Evolutionary conservation across 2,888 invertebrate species (phyloP).

Genomic region (Sarcophaga caerulescens): DNA sequence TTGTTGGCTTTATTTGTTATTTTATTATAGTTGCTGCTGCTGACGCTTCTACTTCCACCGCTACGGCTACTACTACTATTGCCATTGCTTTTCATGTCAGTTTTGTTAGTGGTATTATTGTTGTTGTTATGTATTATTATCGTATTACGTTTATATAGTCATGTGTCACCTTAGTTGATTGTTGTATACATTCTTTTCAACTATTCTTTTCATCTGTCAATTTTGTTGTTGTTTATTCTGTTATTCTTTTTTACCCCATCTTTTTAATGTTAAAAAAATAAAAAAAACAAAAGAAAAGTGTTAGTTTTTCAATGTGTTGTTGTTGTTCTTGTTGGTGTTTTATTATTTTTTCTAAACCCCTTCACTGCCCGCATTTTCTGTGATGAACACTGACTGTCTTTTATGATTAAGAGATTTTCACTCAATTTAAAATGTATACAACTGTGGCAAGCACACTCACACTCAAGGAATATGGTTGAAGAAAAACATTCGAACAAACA

Average conservation of each 20-base stretch:
- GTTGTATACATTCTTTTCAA: conserved; percentile 30
- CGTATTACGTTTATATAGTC: conserved; percentile 57
- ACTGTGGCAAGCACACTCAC: conserved; percentile 16
- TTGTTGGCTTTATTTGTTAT: conserved; percentile 15
- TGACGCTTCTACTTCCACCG: not conserved
- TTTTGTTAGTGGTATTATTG: not conserved
- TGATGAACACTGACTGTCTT: conserved; percentile 23
- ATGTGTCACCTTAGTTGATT: conserved; percentile 64
- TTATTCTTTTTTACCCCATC: conserved; percentile 13
- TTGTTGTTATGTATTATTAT: conserved; percentile 58
- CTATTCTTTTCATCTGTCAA: conserved; percentile 45
- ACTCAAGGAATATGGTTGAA: not conserved
- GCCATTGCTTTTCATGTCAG: no score
- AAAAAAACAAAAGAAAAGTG: conserved; percentile 20
- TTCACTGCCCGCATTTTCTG: not conserved
- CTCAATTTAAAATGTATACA: conserved; percentile 41
- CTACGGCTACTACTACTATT: no score
- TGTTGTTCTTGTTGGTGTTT: not conserved
- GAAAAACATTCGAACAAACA: not conserved
- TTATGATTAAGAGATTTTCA: conserved; percentile 50
- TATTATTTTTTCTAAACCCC: not conserved
- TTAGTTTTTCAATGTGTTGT: conserved; percentile 40
- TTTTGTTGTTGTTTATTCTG: conserved; percentile 7
- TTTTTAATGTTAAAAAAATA: conserved; percentile 2
- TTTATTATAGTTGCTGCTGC: not conserved